A percentile compares a stretch with the other conserved stretches of the same genome.
Conservation (phyloP, 1,140 invertebrate species). For the Periplaneta americana region DNA sequence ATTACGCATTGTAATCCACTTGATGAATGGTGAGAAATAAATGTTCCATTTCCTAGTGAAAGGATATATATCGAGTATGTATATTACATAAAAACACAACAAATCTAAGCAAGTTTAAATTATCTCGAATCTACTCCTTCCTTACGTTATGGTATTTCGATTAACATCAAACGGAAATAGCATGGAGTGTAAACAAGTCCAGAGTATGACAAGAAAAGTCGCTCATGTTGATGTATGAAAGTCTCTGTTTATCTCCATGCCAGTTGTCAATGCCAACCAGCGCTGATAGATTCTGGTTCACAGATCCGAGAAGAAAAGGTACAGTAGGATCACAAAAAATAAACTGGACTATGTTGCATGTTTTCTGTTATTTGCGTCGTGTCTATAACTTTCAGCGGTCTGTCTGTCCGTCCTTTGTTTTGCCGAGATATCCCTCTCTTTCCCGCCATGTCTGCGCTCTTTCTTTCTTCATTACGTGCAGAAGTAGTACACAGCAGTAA, state of each 20-base stretch:
- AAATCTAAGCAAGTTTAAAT: not conserved
- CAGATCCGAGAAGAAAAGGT: not conserved
- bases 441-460: not conserved
- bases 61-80: not conserved
- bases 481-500: not conserved
- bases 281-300: not conserved
- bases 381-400: not conserved
- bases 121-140: not conserved
- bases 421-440: not conserved
- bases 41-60: not conserved
- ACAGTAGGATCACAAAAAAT: not conserved
- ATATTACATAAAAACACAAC: not conserved
- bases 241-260: not conserved
- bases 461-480: too few species aligned
- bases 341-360: not conserved
- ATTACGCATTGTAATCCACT: not conserved
- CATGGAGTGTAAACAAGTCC: not conserved
- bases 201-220: not conserved
- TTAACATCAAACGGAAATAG: not conserved
- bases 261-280: not conserved
- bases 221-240: not conserved
- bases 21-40: not conserved
- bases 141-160: not conserved
- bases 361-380: not conserved
- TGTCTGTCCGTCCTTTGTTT: not conserved